A percentile compares a stretch with the other conserved stretches of the same genome.
These are phyloP conservation scores for Lepidothrix coronata DNA, from an alignment of 2,113 vertebrate genomes.

Conservation along the genomic window DNA sequence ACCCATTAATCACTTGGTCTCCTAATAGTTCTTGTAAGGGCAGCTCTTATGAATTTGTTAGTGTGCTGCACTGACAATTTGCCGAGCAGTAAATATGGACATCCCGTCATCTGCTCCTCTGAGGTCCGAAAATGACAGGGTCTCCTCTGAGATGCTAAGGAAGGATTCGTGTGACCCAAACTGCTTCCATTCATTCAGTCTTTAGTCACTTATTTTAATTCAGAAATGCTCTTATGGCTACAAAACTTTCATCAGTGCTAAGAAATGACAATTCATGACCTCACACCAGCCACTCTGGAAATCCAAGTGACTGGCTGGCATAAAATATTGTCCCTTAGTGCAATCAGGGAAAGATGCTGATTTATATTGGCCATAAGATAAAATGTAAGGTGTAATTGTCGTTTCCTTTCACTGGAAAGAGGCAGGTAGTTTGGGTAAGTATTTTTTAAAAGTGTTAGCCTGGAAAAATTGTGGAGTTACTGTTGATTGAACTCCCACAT, in stretches of 20 bases:
- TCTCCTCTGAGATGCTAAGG: neutral
- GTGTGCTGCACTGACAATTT: neutral
- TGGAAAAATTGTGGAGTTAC: neutral
- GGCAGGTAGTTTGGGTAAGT: neutral
- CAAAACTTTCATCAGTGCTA: neutral
- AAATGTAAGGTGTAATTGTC: neutral
- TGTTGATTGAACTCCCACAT: neutral
- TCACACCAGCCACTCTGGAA: neutral
- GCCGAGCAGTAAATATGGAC: rapidly evolving
- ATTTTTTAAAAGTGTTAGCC: neutral
- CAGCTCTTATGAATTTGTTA: neutral
- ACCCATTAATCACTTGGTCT: constrained; percentile 53
- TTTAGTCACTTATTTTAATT: neutral
- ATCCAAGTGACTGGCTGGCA: neutral
- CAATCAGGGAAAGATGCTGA: neutral
- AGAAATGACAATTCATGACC: neutral
- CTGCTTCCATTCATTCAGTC: neutral
- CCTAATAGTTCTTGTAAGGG: neutral
- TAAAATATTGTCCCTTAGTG: neutral
- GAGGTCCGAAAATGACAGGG: neutral
- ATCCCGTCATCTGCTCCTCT: neutral
- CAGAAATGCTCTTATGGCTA: neutral
- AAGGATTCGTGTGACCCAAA: constrained; percentile 1
- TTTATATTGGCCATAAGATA: neutral
- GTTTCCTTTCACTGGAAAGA: neutral